These are phyloP conservation scores for Rana temporaria DNA, from an alignment of 2,113 vertebrate genomes.

Conservation along the genomic window DNA sequence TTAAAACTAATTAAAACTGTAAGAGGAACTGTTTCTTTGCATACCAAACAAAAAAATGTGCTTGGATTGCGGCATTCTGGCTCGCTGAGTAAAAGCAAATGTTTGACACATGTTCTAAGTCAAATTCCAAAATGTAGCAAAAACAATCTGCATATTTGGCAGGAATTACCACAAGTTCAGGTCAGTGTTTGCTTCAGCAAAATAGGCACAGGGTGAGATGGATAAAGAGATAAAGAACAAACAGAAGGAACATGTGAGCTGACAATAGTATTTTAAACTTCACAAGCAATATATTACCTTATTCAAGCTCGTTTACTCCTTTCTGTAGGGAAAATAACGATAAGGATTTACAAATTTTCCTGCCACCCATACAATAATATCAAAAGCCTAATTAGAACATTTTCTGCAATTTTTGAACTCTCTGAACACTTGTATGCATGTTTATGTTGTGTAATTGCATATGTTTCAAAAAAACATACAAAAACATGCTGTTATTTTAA, in stretches of 20 bases:
- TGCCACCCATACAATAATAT: background rate
- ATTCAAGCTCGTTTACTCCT: slow-evolving; percentile 9
- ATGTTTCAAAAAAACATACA: too few relatives aligned
- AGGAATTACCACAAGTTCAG: slow-evolving; percentile 71
- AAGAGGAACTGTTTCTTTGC: slow-evolving; percentile 64
- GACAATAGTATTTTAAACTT: slow-evolving; percentile 33
- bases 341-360: slow-evolving; percentile 1
- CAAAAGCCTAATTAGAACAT: background rate
- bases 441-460: too few relatives aligned
- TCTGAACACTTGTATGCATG: too few relatives aligned
- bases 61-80: slow-evolving; percentile 68
- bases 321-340: background rate
- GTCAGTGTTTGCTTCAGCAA: slow-evolving; percentile 75
- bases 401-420: too few relatives aligned
- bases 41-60: slow-evolving; percentile 65
- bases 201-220: slow-evolving; percentile 63
- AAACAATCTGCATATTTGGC: slow-evolving; percentile 79
- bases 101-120: slow-evolving; percentile 73
- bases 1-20: slow-evolving; percentile 72
- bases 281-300: slow-evolving; percentile 29
- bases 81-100: slow-evolving; percentile 74
- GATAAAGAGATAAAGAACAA: slow-evolving; percentile 68
- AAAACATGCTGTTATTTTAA: too few relatives aligned
- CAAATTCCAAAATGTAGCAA: slow-evolving; percentile 78
- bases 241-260: slow-evolving; percentile 68